Evolutionary conservation across 2,113 vertebrate species (phyloP).

Genomic region (Pardalotus punctatus): DNA sequence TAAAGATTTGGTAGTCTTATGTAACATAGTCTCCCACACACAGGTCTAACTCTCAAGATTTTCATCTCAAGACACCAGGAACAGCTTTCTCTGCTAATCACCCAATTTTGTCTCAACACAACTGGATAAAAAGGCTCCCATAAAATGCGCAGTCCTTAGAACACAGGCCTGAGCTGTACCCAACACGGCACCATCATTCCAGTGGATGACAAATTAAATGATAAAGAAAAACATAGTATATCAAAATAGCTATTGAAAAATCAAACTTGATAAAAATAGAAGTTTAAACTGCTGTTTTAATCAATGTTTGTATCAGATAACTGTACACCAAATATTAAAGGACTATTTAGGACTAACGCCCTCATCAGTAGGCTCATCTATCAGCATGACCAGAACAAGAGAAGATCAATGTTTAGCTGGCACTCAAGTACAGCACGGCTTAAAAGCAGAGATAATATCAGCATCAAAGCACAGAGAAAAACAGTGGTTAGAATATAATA

Average conservation of each 20-base stretch:
- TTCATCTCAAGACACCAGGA: neutral
- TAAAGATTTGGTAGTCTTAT: neutral
- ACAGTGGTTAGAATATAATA: neutral
- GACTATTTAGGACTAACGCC: slow-evolving; percentile 4
- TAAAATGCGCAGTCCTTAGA: neutral
- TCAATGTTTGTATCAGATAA: slow-evolving; percentile 25
- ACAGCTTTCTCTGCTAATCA: neutral
- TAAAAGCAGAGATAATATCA: slow-evolving; percentile 19
- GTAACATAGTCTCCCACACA: neutral
- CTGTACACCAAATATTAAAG: slow-evolving; percentile 43
- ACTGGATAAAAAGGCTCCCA: neutral
- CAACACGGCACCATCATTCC: neutral
- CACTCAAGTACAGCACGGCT: slow-evolving; percentile 12
- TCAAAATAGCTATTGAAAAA: slow-evolving; percentile 5
- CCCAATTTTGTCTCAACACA: neutral
- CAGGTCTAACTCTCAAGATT: neutral
- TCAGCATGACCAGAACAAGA: slow-evolving; percentile 20
- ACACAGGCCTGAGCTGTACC: neutral
- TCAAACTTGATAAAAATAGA: slow-evolving; percentile 42
- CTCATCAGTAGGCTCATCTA: slow-evolving; percentile 25
- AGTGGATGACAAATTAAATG: neutral
- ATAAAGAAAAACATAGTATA: neutral
- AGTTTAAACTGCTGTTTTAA: slow-evolving; percentile 54
- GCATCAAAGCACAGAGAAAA: slow-evolving; percentile 19
- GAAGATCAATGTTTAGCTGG: neutral